phyloP scores from a whole-genome alignment of 2,113 vertebrate genomes.

The Cyprichromis sp. region DNA sequence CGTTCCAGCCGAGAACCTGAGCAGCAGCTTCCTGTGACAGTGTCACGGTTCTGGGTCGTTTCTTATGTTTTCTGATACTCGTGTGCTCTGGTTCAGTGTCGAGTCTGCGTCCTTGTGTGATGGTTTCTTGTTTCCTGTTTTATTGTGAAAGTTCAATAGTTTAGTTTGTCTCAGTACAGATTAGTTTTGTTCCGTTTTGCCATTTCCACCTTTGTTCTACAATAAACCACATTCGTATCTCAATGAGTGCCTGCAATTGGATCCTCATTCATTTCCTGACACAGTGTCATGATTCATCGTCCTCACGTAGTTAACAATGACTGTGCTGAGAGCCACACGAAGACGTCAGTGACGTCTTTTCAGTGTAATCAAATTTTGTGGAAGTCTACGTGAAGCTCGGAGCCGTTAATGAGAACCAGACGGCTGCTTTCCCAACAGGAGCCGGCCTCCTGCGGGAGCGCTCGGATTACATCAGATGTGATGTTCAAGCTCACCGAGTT shows the following conservation, averaged over 20 bases:
- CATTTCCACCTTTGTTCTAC: neutral
- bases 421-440: neutral
- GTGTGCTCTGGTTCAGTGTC: neutral
- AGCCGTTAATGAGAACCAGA: neutral
- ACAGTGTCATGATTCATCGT: neutral
- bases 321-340: neutral
- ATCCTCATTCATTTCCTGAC: neutral
- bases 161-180: neutral
- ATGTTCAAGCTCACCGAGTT: accelerated
- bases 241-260: neutral
- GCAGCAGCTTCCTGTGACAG: neutral
- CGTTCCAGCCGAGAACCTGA: neutral
- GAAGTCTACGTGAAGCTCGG: neutral
- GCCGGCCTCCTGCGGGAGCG: neutral
- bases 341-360: neutral
- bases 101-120: neutral
- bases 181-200: neutral
- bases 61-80: neutral
- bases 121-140: neutral
- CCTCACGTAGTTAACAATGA: neutral
- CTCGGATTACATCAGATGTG: neutral
- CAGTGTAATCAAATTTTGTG: accelerated
- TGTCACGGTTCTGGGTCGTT: accelerated
- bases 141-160: neutral
- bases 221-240: neutral